These are phyloP conservation scores for Phlogophora meticulosa DNA, from an alignment of 2,888 invertebrate genomes.

Conservation along the genomic window DNA sequence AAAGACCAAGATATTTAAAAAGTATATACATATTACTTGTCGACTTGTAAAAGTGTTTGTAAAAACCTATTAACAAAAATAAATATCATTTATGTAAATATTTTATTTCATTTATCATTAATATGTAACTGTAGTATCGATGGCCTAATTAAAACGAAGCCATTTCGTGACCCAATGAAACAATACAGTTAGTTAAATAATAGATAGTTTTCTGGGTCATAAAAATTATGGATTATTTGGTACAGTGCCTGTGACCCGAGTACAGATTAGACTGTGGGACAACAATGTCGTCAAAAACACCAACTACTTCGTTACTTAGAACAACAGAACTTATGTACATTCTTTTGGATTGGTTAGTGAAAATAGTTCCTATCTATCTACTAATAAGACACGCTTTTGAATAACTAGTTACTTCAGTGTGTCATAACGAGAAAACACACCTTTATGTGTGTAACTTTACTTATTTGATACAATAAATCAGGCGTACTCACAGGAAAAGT, in stretches of 20 bases:
- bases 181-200: background rate
- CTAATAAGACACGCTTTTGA: background rate
- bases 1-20: too few relatives aligned
- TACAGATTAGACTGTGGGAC: background rate
- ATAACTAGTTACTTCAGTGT: background rate
- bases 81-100: too few relatives aligned
- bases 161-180: background rate
- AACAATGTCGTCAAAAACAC: background rate
- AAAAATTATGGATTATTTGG: background rate
- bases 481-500: background rate
- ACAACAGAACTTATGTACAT: background rate
- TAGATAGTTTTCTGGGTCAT: background rate
- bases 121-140: too few relatives aligned
- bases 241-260: background rate
- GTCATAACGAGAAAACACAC: background rate
- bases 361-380: background rate
- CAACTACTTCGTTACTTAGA: background rate
- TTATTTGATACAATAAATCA: conserved; percentile 1
- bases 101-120: too few relatives aligned
- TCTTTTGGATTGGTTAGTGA: too few relatives aligned
- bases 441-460: conserved; percentile 8
- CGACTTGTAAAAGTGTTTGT: too few relatives aligned
- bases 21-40: too few relatives aligned
- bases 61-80: too few relatives aligned
- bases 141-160: too few relatives aligned